Evolutionary conservation across 2,888 invertebrate species (phyloP).

Genomic region (Apamea epomidion): DNA sequence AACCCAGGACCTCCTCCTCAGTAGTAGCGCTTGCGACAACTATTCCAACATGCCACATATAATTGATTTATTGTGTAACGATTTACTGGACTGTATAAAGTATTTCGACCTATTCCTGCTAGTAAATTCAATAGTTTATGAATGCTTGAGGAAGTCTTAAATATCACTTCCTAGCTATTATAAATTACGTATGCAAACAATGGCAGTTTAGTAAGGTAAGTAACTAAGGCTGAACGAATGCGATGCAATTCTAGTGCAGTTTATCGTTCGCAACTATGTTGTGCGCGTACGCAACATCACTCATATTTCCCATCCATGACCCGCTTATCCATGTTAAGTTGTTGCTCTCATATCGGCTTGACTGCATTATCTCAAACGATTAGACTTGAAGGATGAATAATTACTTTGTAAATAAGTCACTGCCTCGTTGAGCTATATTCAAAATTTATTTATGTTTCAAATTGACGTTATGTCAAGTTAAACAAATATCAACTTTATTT

Average conservation of each 20-base stretch:
- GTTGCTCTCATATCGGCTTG: conserved; percentile 56
- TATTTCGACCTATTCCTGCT: background rate
- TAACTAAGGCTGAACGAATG: conserved; percentile 38
- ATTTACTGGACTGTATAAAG: background rate
- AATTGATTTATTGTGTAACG: conserved; percentile 7
- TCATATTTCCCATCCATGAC: conserved; percentile 80
- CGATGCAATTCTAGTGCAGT: conserved; percentile 47
- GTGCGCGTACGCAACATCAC: conserved; percentile 61
- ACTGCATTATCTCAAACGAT: conserved; percentile 57
- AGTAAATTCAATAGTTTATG: conserved; percentile 32
- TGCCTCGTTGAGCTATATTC: background rate
- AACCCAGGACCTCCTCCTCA: background rate
- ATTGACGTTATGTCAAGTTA: no score
- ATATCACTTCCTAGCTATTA: conserved; percentile 54
- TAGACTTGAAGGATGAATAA: conserved; percentile 38
- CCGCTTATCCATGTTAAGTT: conserved; percentile 73
- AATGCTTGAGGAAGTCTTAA: conserved; percentile 63
- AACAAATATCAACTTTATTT: no score
- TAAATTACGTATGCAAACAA: conserved; percentile 63
- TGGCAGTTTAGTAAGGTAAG: conserved; percentile 44
- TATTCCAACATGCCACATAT: background rate
- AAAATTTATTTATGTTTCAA: no score
- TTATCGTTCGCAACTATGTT: conserved; percentile 69
- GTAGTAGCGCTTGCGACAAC: background rate
- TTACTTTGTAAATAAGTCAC: conserved; percentile 28